Evolutionary conservation across 2,888 invertebrate genomes (phyloP).

Genomic region (Coenonympha arcania): DNA sequence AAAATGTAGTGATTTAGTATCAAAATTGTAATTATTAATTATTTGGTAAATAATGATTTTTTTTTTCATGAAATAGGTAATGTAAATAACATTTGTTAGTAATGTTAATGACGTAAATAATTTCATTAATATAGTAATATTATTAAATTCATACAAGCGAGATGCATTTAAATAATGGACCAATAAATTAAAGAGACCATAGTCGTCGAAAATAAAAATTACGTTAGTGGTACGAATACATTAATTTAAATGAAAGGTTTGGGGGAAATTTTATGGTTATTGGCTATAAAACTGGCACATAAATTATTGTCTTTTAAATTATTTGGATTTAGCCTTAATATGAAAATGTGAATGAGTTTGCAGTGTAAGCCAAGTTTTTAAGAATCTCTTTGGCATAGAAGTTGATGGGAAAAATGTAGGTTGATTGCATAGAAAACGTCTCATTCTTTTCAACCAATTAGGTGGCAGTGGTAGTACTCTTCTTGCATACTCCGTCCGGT

Average conservation of each 20-base stretch:
- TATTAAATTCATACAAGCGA: constrained; percentile 8
- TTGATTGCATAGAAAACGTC: neutral
- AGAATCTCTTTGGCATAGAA: neutral
- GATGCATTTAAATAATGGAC: constrained; percentile 11
- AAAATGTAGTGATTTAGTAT: too few species aligned
- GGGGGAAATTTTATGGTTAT: constrained; percentile 28
- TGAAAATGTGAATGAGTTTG: neutral
- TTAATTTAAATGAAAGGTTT: constrained; percentile 45
- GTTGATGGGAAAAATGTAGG: neutral
- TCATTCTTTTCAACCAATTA: too few species aligned
- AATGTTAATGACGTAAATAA: too few species aligned
- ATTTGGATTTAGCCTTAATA: constrained; percentile 11
- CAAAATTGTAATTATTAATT: too few species aligned
- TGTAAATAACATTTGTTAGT: too few species aligned
- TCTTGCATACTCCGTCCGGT: too few species aligned
- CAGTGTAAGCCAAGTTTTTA: constrained; percentile 4
- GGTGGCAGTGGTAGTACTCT: too few species aligned
- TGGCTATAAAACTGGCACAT: constrained; percentile 27
- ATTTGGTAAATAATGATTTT: neutral
- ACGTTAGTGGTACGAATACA: constrained; percentile 33
- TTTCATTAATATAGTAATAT: neutral
- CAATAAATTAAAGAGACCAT: constrained; percentile 10
- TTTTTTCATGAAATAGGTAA: neutral
- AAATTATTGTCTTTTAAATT: constrained; percentile 11
- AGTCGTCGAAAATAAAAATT: constrained; percentile 12